phyloP scores from a whole-genome alignment of 2,797 vertebrate species.

The Hipposideros larvatus region DNA sequence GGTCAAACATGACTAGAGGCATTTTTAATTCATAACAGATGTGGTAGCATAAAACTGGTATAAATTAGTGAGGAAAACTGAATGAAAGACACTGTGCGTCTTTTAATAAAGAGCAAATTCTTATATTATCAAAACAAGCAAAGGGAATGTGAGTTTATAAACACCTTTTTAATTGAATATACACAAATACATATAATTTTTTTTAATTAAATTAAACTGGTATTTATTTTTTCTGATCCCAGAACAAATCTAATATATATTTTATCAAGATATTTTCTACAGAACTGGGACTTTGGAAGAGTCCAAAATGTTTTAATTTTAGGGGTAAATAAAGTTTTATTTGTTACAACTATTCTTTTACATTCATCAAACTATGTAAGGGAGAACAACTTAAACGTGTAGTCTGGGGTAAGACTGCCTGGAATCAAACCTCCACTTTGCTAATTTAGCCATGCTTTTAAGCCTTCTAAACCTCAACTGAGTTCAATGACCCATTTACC shows the following conservation, averaged over 20 bases:
- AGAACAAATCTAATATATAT: background rate
- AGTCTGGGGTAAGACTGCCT: background rate
- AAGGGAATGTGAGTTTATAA: background rate
- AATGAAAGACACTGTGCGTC: background rate
- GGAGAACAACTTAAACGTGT: background rate
- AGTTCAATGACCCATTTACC: background rate
- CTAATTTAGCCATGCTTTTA: background rate
- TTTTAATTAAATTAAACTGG: background rate
- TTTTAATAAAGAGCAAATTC: background rate
- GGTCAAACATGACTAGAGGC: background rate
- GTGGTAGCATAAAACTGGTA: background rate
- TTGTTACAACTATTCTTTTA: background rate
- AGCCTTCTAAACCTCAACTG: background rate
- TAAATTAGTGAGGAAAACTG: background rate
- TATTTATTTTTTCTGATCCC: background rate
- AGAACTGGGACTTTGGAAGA: background rate
- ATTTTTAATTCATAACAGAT: slow-evolving; percentile 43
- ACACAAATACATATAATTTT: background rate
- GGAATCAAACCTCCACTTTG: background rate
- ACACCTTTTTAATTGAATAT: background rate
- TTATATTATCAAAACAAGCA: background rate
- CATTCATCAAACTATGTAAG: background rate
- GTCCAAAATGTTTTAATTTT: background rate
- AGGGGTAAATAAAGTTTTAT: background rate
- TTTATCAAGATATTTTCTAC: background rate